Evolutionary conservation across 2,888 invertebrate species (phyloP), one percentile per base, ranked within the genome.

Genomic region (Himalopsyche kuldschensis): DNA sequence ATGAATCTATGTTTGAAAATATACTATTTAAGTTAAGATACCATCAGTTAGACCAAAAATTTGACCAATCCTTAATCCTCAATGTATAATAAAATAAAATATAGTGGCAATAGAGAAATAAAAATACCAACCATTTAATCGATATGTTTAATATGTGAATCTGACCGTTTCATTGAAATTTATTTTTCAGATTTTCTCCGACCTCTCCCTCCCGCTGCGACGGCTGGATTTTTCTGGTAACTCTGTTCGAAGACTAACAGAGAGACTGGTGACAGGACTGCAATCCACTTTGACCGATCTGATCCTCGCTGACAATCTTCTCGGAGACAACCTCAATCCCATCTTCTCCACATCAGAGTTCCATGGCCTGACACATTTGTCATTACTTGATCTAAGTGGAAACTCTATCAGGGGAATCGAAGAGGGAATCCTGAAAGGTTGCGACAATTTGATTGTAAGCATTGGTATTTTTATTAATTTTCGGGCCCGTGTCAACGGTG

Each of bases 321-420:
- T 98, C 35, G 97, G 97, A 0, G 97, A 97, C 88, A 96, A 96
- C 87, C 90, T 97, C 35, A 97, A 97, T 90, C 97, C 97, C 0
- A 97, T 97, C 87, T 97, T 97, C 89, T 96, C 97, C 27, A 96
- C 96, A 69, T 94, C 95, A 41, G 97, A 97, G 89, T 94, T 97
- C 85, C 96, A 96, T 87, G 94, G 95, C 20, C 90, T 97, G 85
- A 93, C 93, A 4, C 94, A 94, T 84, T 90, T 97, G 81, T 93
- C 94, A 88, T 90, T 95, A 48, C 90, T 98, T 82, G 97, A 97
- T 89, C 91, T 98, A 75, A 95, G 95, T 80, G 95, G 95, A 10
- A 98, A 98, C 88, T 94, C 93, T 84, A 95, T 98, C 80, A 93
- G 95, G 88, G 95, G 95, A 0, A 92, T 98, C 81, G 97, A 97